phyloP scores from a whole-genome alignment of 2,888 invertebrate genomes.

The Chesias legatella region DNA sequence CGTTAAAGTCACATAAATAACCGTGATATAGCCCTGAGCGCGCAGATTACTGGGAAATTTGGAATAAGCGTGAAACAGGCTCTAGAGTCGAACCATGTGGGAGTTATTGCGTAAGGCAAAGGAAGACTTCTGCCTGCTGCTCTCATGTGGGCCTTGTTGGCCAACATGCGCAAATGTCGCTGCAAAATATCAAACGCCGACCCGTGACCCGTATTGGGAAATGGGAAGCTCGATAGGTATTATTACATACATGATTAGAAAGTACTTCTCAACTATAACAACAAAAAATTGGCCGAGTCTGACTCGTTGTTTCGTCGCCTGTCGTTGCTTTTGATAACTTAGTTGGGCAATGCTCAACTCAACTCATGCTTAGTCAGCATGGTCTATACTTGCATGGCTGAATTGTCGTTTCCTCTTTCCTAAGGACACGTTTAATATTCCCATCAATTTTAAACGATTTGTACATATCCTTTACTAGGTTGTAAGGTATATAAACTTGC shows the following conservation, averaged over 20 bases:
- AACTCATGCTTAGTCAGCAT: no score
- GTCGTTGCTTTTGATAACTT: no score
- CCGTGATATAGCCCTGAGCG: constrained; percentile 25
- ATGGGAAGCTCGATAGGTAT: constrained; percentile 44
- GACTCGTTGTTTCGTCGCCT: no score
- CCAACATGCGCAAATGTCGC: constrained; percentile 65
- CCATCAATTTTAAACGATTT: no score
- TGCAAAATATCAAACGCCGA: constrained; percentile 67
- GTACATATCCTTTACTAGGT: no score
- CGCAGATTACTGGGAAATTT: constrained; percentile 36
- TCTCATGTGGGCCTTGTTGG: constrained; percentile 48
- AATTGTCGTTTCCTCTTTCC: no score
- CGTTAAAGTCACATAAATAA: constrained; percentile 28
- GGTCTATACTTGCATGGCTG: no score
- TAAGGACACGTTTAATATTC: no score
- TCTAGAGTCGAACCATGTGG: constrained; percentile 40
- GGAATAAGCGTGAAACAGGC: constrained; percentile 27
- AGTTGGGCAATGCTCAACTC: no score
- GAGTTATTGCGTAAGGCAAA: constrained; percentile 47
- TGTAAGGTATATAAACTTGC: no score
- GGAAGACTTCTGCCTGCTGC: constrained; percentile 41
- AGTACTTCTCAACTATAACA: not conserved
- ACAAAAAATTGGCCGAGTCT: no score
- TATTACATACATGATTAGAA: constrained; percentile 27
- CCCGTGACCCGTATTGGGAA: constrained; percentile 58